Percentiles rank a stretch among this genome's conserved stretches.
Evolutionary conservation across 2,113 vertebrate species (phyloP).

Genomic region (Oceanodroma tethys): DNA sequence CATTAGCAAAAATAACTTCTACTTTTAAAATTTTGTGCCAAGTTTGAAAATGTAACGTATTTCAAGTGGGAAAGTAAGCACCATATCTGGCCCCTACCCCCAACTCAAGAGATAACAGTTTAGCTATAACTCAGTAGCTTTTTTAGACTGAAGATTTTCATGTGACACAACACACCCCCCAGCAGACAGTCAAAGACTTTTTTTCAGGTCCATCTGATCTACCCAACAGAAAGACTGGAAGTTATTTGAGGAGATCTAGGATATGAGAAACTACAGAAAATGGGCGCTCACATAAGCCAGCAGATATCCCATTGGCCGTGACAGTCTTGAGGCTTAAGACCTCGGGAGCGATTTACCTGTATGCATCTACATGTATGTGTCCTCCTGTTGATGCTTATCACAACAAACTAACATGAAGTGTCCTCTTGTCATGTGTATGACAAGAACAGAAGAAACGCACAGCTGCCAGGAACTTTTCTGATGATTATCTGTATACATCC

Average conservation of each 20-base stretch:
- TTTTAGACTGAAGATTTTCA: background rate
- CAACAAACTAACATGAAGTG: background rate
- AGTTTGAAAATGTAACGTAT: background rate
- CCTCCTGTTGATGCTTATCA: too few relatives aligned
- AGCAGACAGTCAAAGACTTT: background rate
- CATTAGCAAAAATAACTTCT: background rate
- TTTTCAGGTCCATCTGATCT: background rate
- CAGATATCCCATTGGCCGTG: background rate
- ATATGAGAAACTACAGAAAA: background rate
- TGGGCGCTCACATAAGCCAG: background rate
- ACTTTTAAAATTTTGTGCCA: background rate
- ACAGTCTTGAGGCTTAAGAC: background rate
- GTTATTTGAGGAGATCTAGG: constrained; percentile 22
- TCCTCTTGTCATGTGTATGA: background rate
- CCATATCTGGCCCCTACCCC: background rate
- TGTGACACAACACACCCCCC: background rate
- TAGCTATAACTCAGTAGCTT: background rate
- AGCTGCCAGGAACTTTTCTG: background rate
- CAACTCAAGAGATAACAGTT: background rate
- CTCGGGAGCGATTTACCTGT: background rate
- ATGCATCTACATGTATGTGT: fast-evolving
- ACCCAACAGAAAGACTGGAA: background rate
- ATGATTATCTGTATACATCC: background rate
- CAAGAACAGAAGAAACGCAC: background rate
- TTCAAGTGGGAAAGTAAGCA: background rate